phyloP scores from a whole-genome alignment of 1,140 invertebrate genomes.

The Saccostrea echinata region DNA sequence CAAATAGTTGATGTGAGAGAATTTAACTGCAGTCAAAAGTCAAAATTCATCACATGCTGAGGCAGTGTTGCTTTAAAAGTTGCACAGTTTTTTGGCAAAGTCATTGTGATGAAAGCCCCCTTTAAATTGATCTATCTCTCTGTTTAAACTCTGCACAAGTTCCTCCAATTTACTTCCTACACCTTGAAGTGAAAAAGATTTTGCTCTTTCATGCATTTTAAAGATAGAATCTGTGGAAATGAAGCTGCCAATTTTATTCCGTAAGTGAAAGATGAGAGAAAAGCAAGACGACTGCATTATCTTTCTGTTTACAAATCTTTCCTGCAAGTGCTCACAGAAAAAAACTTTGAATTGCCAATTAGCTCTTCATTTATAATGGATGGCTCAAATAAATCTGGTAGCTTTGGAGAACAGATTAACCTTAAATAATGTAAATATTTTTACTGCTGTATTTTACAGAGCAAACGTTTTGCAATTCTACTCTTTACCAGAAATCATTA shows the following conservation, averaged over 20 bases:
- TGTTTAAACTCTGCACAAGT: conserved; percentile 32
- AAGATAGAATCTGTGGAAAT: conserved; percentile 35
- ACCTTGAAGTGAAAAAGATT: conserved; percentile 30
- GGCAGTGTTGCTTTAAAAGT: conserved; percentile 9
- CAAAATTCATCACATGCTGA: conserved; percentile 10
- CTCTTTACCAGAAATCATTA: not conserved
- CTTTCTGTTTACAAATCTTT: conserved; percentile 2
- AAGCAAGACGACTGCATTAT: conserved; percentile 18
- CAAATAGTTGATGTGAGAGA: conserved; percentile 12
- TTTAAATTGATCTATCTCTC: conserved; percentile 22
- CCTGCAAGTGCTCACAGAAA: not conserved
- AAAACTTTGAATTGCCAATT: conserved; percentile 25
- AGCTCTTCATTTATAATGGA: conserved; percentile 29
- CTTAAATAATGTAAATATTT: conserved; percentile 36
- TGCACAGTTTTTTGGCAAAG: not conserved
- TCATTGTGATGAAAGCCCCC: conserved; percentile 1
- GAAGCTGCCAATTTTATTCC: conserved; percentile 34
- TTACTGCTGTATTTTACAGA: conserved; percentile 7
- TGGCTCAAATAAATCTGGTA: conserved; percentile 25
- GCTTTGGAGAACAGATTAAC: conserved; percentile 28
- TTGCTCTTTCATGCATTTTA: conserved; percentile 33
- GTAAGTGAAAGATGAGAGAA: conserved; percentile 24
- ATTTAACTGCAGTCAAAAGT: conserved; percentile 20
- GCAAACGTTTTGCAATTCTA: not conserved
- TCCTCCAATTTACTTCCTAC: conserved; percentile 8